Base-by-base conservation (phyloP, 2,797 vertebrate species). In the Podargus strigoides region DNA sequence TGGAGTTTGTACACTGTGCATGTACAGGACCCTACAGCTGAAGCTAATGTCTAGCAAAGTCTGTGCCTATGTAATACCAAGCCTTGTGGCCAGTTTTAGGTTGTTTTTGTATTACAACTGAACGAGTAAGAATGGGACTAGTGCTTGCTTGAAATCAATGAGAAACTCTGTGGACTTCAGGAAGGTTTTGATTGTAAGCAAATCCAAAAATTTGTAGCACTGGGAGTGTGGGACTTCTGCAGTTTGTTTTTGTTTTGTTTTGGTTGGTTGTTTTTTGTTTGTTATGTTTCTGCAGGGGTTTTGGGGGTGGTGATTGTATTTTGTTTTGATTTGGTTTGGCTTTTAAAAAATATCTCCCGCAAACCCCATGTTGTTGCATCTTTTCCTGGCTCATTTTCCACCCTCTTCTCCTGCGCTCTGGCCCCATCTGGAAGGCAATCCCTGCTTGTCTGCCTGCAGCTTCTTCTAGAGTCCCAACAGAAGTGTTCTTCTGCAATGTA, bases 21-120 rank as follows among this genome's bases (percentile, higher is more conserved):
- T 0, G 3, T 41, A 28, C 26, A 26, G 32, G 46, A 69, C 34
- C 34, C 46, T 1, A 0, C 7, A 62, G 28, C 53, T 6, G 16
- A 62, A 55, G 24, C 15, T 11, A 47, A 34, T 49, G 39, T 34
- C 39, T 37, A 34, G 12, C 20, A 59, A 86, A 27, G n/a, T 10
- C 42, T 39, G 63, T 36, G 41, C 13, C 17, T 52, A 10, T 0
- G 1, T 26, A 5, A 12, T 14, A 30, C 26, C 30, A 62, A 34
- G 85, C 55, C 19, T 16, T 1, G 2, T n/a, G 68, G 78, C 14
- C 17, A 12, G 16, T 44, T 79, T 56, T 52, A 47, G 34, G 26
- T 20, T 53, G 12, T 3, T 52, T 64, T 41, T 39, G 42, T 27
- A 36, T 17, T 60, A 13, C 19, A 56, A 66, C 10, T 21, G 13